Evolutionary conservation across 2,113 vertebrate species (phyloP), one percentile per base, ranked within the genome.

Genomic region (Acanthisitta chloris): DNA sequence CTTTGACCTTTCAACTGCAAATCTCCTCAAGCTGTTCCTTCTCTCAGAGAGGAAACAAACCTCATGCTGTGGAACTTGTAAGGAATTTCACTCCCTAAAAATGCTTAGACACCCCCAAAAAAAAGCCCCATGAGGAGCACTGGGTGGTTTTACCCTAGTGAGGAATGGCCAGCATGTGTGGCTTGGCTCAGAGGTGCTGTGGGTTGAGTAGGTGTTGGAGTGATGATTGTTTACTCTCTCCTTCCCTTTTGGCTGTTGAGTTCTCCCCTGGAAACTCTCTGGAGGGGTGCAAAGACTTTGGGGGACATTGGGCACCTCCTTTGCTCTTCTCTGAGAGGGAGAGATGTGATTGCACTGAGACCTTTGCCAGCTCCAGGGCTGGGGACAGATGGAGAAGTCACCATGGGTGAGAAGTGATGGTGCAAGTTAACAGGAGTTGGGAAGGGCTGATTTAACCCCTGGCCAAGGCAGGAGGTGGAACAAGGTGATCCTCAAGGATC

Each of bases 1-100:
- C 98, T 98, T 98, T 98, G 98, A 98, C 98, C 97, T 98, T 98
- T 98, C 97, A 97, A 96, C 98, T 71, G 86, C 77, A 78, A 96
- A 97, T 97, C 95, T 93, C 96, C 25, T 5, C 49, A 1, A 17
- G 93, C 81, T 76, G 87, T 11, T 91, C 88, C 7, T 0, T 15
- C 3, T 8, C 97, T 96, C 94, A 82, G 70, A 61, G 69, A 38
- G 49, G 51, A 77, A 88, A 91, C 48, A 79, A 92, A 95, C 31
- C 29, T 1, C 3, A 2, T 29, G 51, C 7, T 38, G 34, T 31
- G 70, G 88, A 90, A 66, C 59, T 95, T 66, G 65, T 6, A 24
- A 94, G 51, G 81, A 62, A 54, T 83, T 83, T 74, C 20, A 49
- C 7, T 15, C 67, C 21, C 4, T 1, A 12, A 14, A 29, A 31